phyloP scores from a whole-genome alignment of 2,113 vertebrate genomes.

The Chloropsis cyanopogon region DNA sequence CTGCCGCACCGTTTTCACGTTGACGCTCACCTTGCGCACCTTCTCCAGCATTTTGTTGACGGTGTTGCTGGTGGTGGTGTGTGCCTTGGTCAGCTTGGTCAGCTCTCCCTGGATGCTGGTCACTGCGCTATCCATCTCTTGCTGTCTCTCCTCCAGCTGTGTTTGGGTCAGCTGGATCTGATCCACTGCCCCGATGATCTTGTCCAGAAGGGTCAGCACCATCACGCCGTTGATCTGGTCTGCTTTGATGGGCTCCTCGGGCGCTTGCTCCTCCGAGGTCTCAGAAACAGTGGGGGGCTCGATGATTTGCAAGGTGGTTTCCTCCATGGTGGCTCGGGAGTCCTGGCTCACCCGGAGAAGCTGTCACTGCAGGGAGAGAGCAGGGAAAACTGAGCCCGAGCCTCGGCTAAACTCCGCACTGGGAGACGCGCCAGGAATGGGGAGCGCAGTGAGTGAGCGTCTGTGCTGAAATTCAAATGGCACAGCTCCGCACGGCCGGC shows the following conservation, averaged over 20 bases:
- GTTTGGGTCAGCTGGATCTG: slow-evolving; percentile 96
- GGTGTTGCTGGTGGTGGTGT: slow-evolving; percentile 86
- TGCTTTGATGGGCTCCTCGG: slow-evolving; percentile 76
- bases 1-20: slow-evolving; percentile 91
- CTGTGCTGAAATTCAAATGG: slow-evolving; percentile 81
- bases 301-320: slow-evolving; percentile 84
- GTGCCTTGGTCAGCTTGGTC: slow-evolving; percentile 89
- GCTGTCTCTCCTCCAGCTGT: slow-evolving; percentile 89
- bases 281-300: slow-evolving; percentile 67
- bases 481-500: slow-evolving; percentile 76
- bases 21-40: slow-evolving; percentile 97
- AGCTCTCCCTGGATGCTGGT: slow-evolving; percentile 92
- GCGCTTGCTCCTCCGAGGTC: slow-evolving; percentile 70
- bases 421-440: slow-evolving; percentile 84
- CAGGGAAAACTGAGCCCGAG: slow-evolving; percentile 63
- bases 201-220: slow-evolving; percentile 95
- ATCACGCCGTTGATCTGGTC: slow-evolving; percentile 90
- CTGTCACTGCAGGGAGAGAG: slow-evolving; percentile 35
- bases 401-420: slow-evolving; percentile 65
- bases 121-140: slow-evolving; percentile 93
- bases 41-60: slow-evolving; percentile 97
- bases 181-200: slow-evolving; percentile 97
- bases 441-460: slow-evolving; percentile 77
- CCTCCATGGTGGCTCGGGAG: slow-evolving; percentile 82
- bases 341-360: slow-evolving; percentile 5